These are phyloP conservation scores for Apomyelois bistriatella DNA, from an alignment of 2,888 invertebrate genomes.

Conservation along the genomic window DNA sequence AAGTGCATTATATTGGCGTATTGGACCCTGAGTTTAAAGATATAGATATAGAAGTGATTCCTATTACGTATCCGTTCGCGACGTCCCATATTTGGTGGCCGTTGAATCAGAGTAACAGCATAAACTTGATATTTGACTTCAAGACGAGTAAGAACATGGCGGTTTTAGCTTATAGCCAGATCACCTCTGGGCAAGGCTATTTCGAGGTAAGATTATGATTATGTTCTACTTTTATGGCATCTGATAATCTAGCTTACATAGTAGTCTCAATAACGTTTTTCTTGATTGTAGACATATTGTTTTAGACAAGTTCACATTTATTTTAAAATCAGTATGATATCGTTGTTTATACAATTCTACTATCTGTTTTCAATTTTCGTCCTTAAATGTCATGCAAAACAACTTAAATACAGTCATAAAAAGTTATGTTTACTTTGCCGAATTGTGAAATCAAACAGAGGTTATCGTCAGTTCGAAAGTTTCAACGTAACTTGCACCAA, in stretches of 20 bases:
- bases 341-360: too few relatives aligned
- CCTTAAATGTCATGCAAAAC: too few relatives aligned
- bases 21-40: constrained; percentile 91
- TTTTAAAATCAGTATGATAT: too few relatives aligned
- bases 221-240: constrained; percentile 16
- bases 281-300: not conserved
- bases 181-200: constrained; percentile 87
- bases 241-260: not conserved
- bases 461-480: too few relatives aligned
- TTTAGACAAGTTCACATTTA: too few relatives aligned
- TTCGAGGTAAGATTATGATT: constrained; percentile 86
- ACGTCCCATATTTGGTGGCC: constrained; percentile 96
- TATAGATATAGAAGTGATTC: constrained; percentile 91
- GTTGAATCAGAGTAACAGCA: constrained; percentile 84
- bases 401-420: too few relatives aligned
- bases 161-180: constrained; percentile 91
- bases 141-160: constrained; percentile 91
- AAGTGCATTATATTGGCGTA: constrained; percentile 89
- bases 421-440: too few relatives aligned
- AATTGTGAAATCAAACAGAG: too few relatives aligned
- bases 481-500: too few relatives aligned
- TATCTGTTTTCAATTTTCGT: too few relatives aligned
- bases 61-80: constrained; percentile 94
- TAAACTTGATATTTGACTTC: constrained; percentile 91
- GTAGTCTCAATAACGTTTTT: constrained; percentile 2